Evolutionary conservation across 2,797 vertebrate species (phyloP), one percentile per base, ranked within the genome.

Genomic region (Apogon talboti): DNA sequence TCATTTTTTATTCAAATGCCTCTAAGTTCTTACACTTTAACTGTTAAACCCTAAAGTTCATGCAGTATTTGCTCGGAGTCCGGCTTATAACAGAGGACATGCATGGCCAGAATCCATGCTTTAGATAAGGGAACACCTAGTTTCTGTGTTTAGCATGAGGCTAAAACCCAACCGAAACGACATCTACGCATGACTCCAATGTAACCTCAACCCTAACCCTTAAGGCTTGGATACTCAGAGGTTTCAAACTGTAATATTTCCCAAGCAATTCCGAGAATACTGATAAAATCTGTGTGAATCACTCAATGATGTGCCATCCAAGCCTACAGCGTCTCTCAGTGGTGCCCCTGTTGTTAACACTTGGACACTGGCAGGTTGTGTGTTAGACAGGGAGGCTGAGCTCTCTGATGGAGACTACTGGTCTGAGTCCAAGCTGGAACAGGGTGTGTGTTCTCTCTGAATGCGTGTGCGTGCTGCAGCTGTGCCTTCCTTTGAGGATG

Each of bases 401-500:
- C 45, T 46, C 16, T 57, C 41, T 59, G 55, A 65, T 71, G 58
- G 65, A 73, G 40, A 55, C 11, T 43, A 42, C 51, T 81, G 79
- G 73, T 68, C 58, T 11, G 12, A 70, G 63, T 70, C 70, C 64
- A 69, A 74, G 52, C 60, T 66, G 71, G 44, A 67, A 69, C 7
- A 44, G 37, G 11, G 24, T 60, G 69, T 76, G 44, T 67, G 50
- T 43, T 11, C 43, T 18, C 48, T 15, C 12, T 50, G 52, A 30
- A 54, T 44, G 16, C 24, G 10, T 35, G 43, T 30, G 45, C 48
- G 46, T 47, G 49, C 50, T 79, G 82, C 87, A 88, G 87, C 85
- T 90, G 87, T 81, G 85, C 43, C 50, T 62, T 61, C 74, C 73
- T 69, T 66, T 75, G 71, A 81, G 82, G 71, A 66, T 4, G 64